phyloP scores from a whole-genome alignment of 2,888 invertebrate genomes.

The Silvanus unidentatus region DNA sequence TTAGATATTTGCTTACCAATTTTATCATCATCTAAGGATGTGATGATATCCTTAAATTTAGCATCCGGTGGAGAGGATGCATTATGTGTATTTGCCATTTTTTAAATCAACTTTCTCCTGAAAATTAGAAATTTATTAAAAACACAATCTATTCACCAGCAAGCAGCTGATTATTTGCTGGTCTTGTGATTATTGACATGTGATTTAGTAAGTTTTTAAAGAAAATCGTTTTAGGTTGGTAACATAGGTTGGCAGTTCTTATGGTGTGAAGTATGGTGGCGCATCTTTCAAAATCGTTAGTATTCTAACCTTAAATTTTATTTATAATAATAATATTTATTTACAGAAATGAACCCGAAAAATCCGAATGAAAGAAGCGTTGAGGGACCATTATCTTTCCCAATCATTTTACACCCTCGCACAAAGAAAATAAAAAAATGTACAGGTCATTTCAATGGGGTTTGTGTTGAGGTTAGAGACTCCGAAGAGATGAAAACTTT shows the following conservation, averaged over 20 bases:
- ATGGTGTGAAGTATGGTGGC: no score
- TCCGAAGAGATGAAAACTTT: constrained; percentile 55
- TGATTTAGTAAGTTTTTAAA: no score
- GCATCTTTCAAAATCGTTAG: no score
- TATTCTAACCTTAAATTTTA: no score
- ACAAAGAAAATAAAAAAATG: no score
- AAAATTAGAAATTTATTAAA: constrained; percentile 2
- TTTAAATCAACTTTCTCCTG: not conserved
- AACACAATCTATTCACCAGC: not conserved
- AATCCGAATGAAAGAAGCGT: constrained; percentile 5
- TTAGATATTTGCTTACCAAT: constrained; percentile 58
- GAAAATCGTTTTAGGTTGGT: no score
- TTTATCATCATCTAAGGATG: constrained; percentile 75
- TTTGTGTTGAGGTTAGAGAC: constrained; percentile 59
- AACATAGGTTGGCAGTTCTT: no score
- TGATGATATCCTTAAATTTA: constrained; percentile 67
- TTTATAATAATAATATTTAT: no score
- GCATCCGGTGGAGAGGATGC: constrained; percentile 36
- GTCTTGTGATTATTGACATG: constrained; percentile 37
- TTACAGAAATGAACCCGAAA: no score
- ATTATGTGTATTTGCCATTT: constrained; percentile 7
- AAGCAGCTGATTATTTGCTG: constrained; percentile 1
- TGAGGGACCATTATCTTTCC: no score
- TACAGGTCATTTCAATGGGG: constrained; percentile 57
- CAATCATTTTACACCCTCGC: no score